A percentile compares a stretch with the other conserved stretches of the same genome.
phyloP scores from a whole-genome alignment of 92 coral and sea anemone species.

The Epizoanthus illoricatus region DNA sequence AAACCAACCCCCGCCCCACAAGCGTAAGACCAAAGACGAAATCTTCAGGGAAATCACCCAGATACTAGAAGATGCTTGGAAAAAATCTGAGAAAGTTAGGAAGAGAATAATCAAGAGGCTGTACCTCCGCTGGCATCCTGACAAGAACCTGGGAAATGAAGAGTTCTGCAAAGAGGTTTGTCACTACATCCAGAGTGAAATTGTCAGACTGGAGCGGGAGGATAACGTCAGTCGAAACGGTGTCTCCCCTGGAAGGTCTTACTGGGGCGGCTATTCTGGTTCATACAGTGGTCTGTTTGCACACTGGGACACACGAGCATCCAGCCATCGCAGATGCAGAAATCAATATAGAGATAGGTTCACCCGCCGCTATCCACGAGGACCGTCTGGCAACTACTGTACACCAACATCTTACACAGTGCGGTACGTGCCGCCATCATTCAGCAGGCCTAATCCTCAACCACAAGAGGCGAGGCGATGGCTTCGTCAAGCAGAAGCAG shows the following conservation, averaged over 20 bases:
- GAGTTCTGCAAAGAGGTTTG: slow-evolving; percentile 63
- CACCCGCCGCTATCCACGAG: slow-evolving; percentile 25
- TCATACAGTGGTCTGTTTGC: neutral
- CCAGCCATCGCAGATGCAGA: slow-evolving; percentile 10
- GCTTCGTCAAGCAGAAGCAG: slow-evolving; percentile 67
- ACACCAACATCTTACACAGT: slow-evolving; percentile 12
- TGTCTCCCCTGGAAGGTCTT: no score
- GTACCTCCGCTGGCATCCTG: slow-evolving; percentile 78
- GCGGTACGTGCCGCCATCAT: slow-evolving; percentile 48
- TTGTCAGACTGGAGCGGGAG: slow-evolving; percentile 45
- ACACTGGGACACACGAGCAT: slow-evolving; percentile 17
- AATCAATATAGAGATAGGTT: slow-evolving; percentile 35
- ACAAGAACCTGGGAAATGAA: slow-evolving; percentile 67
- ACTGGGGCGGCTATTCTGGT: neutral
- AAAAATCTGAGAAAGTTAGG: slow-evolving; percentile 4
- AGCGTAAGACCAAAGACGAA: no score
- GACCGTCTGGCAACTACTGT: neutral
- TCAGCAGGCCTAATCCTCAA: slow-evolving; percentile 59
- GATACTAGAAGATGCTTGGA: slow-evolving; percentile 52
- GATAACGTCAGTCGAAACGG: no score
- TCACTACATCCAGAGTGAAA: slow-evolving; percentile 65
- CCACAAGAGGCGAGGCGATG: slow-evolving; percentile 72
- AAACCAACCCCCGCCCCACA: no score
- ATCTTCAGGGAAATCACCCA: slow-evolving; percentile 41
- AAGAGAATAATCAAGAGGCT: slow-evolving; percentile 64